A percentile compares a stretch with the other conserved stretches of the same genome.
phyloP scores from a whole-genome alignment of 1,140 invertebrate species.

The Psix sp. region DNA sequence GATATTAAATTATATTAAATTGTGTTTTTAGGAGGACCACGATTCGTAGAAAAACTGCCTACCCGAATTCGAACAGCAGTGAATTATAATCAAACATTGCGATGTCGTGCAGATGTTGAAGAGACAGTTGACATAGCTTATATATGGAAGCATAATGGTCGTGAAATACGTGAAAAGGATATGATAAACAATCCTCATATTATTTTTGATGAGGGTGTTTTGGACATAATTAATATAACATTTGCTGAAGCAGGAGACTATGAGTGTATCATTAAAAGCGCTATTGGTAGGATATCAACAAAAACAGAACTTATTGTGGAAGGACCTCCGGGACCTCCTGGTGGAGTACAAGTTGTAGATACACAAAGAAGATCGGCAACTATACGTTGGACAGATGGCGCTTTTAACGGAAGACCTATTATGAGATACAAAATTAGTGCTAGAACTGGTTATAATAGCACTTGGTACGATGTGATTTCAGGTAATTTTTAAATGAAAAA shows the following conservation, averaged over 20 bases:
- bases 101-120: constrained; percentile 89
- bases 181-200: constrained; percentile 72
- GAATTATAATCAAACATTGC: constrained; percentile 83
- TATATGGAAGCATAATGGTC: constrained; percentile 92
- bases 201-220: constrained; percentile 78
- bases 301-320: constrained; percentile 85
- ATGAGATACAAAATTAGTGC: constrained; percentile 87
- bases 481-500: constrained; percentile 71
- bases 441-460: constrained; percentile 89
- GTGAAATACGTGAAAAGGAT: constrained; percentile 84
- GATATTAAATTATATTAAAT: too few relatives aligned
- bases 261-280: constrained; percentile 91
- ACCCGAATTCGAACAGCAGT: constrained; percentile 82
- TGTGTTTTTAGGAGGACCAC: constrained; percentile 80
- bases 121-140: constrained; percentile 91
- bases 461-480: constrained; percentile 86
- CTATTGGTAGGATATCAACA: constrained; percentile 87
- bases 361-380: constrained; percentile 86
- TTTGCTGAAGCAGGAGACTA: constrained; percentile 92
- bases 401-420: constrained; percentile 87
- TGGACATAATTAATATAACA: constrained; percentile 87
- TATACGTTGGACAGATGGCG: constrained; percentile 93
- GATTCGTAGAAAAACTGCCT: constrained; percentile 82
- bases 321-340: constrained; percentile 90
- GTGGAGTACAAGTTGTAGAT: constrained; percentile 86